These are phyloP conservation scores for Lynx canadensis DNA, from an alignment of 2,113 vertebrate species.

Conservation along the genomic window DNA sequence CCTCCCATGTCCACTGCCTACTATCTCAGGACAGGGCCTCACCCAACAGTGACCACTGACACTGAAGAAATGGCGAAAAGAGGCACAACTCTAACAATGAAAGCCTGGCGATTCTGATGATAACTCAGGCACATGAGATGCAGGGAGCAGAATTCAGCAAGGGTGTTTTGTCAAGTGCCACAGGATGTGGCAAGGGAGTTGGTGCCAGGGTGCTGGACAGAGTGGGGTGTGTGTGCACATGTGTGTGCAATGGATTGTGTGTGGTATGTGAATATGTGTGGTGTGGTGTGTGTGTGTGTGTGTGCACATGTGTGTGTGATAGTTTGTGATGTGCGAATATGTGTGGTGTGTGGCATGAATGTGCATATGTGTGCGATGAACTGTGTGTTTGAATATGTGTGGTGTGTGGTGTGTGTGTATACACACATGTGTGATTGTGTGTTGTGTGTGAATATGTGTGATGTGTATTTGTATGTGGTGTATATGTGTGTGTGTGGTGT, in stretches of 20 bases:
- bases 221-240: too few relatives aligned
- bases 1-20: not conserved
- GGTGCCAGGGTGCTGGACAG: not conserved
- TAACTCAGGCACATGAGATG: not conserved
- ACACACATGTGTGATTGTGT: too few relatives aligned
- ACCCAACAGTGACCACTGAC: not conserved
- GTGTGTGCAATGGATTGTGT: not conserved
- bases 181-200: too few relatives aligned
- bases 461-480: not conserved
- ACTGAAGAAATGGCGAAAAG: not conserved
- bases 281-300: not conserved
- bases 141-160: too few relatives aligned
- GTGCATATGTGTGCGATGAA: not conserved
- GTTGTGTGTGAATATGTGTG: not conserved
- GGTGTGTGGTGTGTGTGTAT: not conserved
- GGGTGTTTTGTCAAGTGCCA: not conserved
- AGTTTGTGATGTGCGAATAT: not conserved
- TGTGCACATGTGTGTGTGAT: not conserved
- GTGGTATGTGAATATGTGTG: not conserved
- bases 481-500: not conserved
- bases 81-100: not conserved
- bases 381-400: too few relatives aligned
- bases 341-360: not conserved
- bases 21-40: too few relatives aligned
- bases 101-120: not conserved